Evolutionary conservation across 2,797 vertebrate genomes (phyloP).

Genomic region (Alosa sapidissima): DNA sequence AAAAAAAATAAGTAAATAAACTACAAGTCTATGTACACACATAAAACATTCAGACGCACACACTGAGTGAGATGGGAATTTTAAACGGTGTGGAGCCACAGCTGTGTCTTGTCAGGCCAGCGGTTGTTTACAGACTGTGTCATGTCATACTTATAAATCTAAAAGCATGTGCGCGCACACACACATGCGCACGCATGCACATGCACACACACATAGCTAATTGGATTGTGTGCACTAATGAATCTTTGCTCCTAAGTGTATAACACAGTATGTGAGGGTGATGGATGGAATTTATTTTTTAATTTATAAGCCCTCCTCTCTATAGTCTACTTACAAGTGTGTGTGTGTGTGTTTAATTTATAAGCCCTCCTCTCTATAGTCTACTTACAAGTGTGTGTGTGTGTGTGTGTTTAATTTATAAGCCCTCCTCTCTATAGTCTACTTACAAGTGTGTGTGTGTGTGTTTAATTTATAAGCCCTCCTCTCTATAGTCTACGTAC

Average conservation of each 20-base stretch:
- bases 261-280: constrained; percentile 32
- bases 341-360: no score
- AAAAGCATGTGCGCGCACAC: background rate
- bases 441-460: no score
- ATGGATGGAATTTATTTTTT: background rate
- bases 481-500: background rate
- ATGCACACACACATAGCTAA: background rate
- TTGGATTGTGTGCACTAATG: background rate
- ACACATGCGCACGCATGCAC: background rate
- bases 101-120: constrained; percentile 27
- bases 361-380: no score
- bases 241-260: constrained; percentile 28
- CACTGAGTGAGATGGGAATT: background rate
- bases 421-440: no score
- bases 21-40: background rate
- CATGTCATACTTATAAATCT: background rate
- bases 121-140: constrained; percentile 38
- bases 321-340: background rate
- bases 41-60: background rate
- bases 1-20: background rate
- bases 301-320: background rate
- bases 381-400: no score
- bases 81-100: constrained; percentile 22
- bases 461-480: background rate
- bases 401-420: no score